Conservation (phyloP, 1,140 invertebrate species). For the Pissodes strobi region DNA sequence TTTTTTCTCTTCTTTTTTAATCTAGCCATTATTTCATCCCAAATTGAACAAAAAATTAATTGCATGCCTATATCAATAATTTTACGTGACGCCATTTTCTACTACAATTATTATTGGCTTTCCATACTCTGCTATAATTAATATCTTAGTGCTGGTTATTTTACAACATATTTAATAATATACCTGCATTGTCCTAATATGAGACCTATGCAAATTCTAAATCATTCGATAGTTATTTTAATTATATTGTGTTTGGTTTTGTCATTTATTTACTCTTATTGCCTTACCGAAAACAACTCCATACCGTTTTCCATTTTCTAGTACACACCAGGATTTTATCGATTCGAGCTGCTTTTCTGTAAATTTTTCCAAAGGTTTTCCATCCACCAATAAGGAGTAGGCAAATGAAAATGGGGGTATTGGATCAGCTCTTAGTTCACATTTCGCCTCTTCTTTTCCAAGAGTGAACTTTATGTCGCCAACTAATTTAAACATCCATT, state of each 20-base stretch:
- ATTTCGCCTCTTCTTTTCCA: conserved; percentile 54
- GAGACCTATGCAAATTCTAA: no score
- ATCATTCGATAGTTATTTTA: background rate
- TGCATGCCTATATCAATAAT: no score
- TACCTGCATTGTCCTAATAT: no score
- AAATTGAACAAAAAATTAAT: no score
- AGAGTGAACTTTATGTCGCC: conserved; percentile 66
- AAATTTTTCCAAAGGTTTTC: conserved; percentile 78
- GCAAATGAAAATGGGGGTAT: conserved; percentile 78
- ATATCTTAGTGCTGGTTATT: no score
- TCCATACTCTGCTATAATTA: no score
- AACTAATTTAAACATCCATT: conserved; percentile 90
- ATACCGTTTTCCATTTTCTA: conserved; percentile 54
- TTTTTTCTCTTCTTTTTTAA: no score
- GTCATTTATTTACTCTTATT: background rate
- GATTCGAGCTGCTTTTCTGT: conserved; percentile 74
- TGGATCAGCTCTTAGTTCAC: conserved; percentile 71
- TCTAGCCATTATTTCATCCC: no score
- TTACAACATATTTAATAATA: no score
- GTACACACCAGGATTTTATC: conserved; percentile 59
- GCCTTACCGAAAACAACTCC: conserved; percentile 73
- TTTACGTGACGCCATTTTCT: no score
- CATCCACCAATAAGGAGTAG: conserved; percentile 75
- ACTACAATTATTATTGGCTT: no score
- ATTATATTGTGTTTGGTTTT: background rate